A percentile compares a stretch with the other conserved stretches of the same genome.
These are phyloP conservation scores for Brachyptera putata DNA, from an alignment of 2,888 invertebrate species.

Conservation along the genomic window DNA sequence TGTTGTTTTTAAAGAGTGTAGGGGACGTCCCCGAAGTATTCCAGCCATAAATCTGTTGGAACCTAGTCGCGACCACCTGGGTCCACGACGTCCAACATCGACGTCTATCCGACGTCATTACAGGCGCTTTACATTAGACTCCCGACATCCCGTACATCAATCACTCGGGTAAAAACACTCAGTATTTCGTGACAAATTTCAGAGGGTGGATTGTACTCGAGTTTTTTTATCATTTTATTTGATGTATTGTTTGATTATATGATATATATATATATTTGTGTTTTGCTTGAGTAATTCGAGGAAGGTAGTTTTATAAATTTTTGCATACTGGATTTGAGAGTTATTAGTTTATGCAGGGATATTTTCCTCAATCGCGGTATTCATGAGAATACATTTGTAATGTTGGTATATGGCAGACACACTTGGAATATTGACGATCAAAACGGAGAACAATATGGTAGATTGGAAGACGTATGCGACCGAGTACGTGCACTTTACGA, in stretches of 20 bases:
- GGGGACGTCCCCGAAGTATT: slow-evolving; percentile 8
- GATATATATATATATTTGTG: no score
- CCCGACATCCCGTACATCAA: neutral
- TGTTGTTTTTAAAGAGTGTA: slow-evolving; percentile 19
- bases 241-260: neutral
- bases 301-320: no score
- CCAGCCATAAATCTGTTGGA: slow-evolving; percentile 5
- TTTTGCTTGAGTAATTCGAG: no score
- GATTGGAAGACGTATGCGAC: no score
- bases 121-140: neutral
- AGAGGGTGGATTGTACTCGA: neutral
- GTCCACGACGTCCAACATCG: neutral
- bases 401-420: no score
- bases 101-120: slow-evolving; percentile 6
- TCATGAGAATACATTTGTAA: no score
- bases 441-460: slow-evolving; percentile 3
- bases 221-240: neutral
- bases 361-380: no score
- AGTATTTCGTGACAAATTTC: slow-evolving; percentile 1
- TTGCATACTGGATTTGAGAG: no score
- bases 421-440: no score
- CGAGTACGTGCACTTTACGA: slow-evolving; percentile 1
- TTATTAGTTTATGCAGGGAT: no score
- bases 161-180: slow-evolving; percentile 12
- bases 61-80: slow-evolving; percentile 5